Evolutionary conservation across 2,113 vertebrate species (phyloP).

Genomic region (Notechis scutatus): DNA sequence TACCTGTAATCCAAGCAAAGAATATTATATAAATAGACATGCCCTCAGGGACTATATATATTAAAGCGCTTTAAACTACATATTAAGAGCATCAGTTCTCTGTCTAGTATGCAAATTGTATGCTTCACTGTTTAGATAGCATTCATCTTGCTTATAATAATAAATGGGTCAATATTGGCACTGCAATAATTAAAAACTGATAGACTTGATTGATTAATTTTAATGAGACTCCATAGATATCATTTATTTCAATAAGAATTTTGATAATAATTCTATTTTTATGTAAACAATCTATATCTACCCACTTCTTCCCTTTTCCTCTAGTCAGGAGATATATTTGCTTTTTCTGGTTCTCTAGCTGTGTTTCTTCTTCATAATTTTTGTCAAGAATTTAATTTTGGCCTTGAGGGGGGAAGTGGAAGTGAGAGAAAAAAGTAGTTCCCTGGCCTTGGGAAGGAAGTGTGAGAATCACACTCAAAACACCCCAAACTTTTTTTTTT

Average conservation of each 20-base stretch:
- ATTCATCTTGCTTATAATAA: not conserved
- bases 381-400: not conserved
- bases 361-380: not conserved
- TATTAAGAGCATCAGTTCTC: not conserved
- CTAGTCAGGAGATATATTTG: not conserved
- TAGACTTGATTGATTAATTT: not conserved
- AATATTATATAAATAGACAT: conserved; percentile 45
- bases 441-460: not conserved
- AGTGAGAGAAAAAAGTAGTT: not conserved
- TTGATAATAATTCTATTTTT: conserved; percentile 9
- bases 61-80: conserved; percentile 15
- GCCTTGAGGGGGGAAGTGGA: not conserved
- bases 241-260: not conserved
- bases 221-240: not conserved
- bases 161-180: conserved; percentile 6
- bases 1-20: conserved; percentile 38
- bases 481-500: too few relatives aligned
- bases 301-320: not conserved
- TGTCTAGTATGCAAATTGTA: conserved; percentile 23
- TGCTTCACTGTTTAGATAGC: not conserved
- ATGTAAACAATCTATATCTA: not conserved
- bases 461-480: not conserved
- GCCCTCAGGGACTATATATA: conserved; percentile 37
- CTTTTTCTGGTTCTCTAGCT: not conserved
- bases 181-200: conserved; percentile 10